These are phyloP conservation scores for Bombycilla garrulus DNA, from an alignment of 2,113 vertebrate species.

Conservation along the genomic window DNA sequence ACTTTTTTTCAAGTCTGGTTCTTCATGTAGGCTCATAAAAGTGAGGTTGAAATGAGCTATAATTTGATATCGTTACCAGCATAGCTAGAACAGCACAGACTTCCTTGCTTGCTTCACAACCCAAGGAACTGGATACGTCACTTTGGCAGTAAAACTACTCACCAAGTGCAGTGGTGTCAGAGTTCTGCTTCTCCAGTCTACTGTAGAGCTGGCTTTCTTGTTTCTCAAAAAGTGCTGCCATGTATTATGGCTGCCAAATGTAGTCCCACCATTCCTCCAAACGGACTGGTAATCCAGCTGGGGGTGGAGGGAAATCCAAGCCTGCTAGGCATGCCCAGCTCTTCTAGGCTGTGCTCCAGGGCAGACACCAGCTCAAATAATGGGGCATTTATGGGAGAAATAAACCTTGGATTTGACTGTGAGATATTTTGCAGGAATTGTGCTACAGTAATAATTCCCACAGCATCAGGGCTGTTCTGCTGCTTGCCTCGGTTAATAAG, in stretches of 20 bases:
- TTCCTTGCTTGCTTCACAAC: background rate
- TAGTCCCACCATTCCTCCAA: background rate
- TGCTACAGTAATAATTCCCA: background rate
- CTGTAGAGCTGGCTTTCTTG: background rate
- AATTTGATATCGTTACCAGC: background rate
- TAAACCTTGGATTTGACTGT: background rate
- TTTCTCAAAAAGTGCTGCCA: background rate
- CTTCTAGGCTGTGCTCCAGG: background rate
- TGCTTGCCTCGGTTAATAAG: background rate
- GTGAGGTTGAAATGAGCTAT: background rate
- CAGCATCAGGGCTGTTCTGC: background rate
- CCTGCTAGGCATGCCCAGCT: background rate
- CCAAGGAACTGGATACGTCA: background rate
- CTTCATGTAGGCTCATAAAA: background rate
- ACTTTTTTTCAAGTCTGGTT: background rate
- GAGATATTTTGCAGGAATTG: background rate
- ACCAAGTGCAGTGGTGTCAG: background rate
- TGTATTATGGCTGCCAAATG: accelerated
- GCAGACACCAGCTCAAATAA: background rate
- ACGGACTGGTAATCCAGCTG: too few relatives aligned
- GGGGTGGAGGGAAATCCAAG: background rate
- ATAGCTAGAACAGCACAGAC: background rate
- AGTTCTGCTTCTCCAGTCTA: background rate
- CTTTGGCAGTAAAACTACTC: background rate
- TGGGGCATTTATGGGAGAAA: background rate